phyloP scores from a whole-genome alignment of 2,888 invertebrate species.

The Spilosoma lubricipeda region DNA sequence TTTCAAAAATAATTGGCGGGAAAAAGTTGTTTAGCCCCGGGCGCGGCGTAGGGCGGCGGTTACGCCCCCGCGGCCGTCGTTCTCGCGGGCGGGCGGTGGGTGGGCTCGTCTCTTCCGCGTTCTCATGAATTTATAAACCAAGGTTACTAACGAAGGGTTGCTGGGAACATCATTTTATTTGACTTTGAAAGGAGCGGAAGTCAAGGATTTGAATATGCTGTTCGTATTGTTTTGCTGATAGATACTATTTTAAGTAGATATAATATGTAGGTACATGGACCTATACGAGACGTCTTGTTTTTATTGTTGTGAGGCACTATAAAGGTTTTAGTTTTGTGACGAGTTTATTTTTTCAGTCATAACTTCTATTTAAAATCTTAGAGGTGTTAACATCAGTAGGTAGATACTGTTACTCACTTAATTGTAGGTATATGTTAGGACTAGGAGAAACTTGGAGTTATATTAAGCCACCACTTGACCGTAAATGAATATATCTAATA shows the following conservation, averaged over 20 bases:
- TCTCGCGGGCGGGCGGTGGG: conserved; percentile 82
- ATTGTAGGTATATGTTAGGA: no score
- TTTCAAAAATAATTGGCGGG: conserved; percentile 63
- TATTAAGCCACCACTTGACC: no score
- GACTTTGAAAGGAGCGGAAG: conserved; percentile 4
- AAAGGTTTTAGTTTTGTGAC: neutral
- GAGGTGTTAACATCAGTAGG: neutral
- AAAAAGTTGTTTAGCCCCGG: conserved; percentile 67
- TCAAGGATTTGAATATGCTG: conserved; percentile 1
- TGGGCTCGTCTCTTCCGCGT: conserved; percentile 76
- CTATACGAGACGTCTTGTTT: neutral
- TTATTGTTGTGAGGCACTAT: neutral
- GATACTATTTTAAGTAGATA: neutral
- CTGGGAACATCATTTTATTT: conserved; percentile 14
- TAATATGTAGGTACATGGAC: neutral
- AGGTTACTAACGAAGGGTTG: conserved; percentile 31
- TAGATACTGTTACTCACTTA: no score
- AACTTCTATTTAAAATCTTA: neutral
- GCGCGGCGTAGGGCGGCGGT: conserved; percentile 82
- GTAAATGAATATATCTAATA: no score
- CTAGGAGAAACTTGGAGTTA: no score
- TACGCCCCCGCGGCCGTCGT: conserved; percentile 79
- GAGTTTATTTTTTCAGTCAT: neutral
- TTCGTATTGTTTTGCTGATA: neutral
- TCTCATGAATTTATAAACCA: conserved; percentile 66